These are phyloP conservation scores for Apodemia duryi DNA, from an alignment of 2,888 invertebrate species.

Conservation along the genomic window DNA sequence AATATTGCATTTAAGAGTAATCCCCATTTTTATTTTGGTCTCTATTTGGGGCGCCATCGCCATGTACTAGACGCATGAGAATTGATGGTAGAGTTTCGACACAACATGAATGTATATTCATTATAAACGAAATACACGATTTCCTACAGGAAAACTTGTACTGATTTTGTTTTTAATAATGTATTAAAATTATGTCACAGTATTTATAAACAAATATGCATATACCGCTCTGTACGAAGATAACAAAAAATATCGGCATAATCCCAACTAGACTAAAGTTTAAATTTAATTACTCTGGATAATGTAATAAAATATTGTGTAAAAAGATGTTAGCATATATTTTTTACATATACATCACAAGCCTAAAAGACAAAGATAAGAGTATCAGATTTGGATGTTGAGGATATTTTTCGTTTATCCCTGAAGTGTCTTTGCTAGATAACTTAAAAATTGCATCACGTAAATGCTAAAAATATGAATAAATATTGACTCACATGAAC, in stretches of 20 bases:
- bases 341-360: neutral
- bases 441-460: neutral
- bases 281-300: too few relatives aligned
- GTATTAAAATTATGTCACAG: too few relatives aligned
- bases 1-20: neutral
- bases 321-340: neutral
- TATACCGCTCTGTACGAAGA: too few relatives aligned
- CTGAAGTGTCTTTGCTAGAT: neutral
- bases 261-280: too few relatives aligned
- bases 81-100: slow-evolving; percentile 6
- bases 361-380: slow-evolving; percentile 4
- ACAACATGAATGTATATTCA: neutral
- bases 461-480: slow-evolving; percentile 19
- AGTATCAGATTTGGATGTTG: neutral
- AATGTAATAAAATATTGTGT: too few relatives aligned
- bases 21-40: neutral
- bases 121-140: neutral
- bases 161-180: too few relatives aligned
- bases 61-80: neutral
- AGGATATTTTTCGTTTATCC: neutral
- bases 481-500: slow-evolving; percentile 29
- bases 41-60: neutral
- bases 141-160: neutral
- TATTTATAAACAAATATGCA: too few relatives aligned
- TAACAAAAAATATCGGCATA: too few relatives aligned